Evolutionary conservation across 1,140 invertebrate genomes (phyloP), one percentile per base, ranked within the genome.

Genomic region (Diprion similis): DNA sequence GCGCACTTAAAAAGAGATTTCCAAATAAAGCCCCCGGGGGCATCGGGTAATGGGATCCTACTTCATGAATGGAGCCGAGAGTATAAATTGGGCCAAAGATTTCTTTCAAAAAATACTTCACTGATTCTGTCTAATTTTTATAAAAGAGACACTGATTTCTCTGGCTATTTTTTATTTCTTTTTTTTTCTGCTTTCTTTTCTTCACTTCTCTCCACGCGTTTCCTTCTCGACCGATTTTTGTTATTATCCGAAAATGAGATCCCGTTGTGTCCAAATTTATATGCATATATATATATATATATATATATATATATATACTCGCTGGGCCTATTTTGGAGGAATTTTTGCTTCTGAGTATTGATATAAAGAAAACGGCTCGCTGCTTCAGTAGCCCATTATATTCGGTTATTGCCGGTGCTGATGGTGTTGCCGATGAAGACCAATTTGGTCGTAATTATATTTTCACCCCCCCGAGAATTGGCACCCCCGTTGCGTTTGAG

Each of bases 91-190:
- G 66, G 13, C 65, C 66, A 46, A 37, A 6, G 51, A 59, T 59
- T 59, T 59, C 51, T 71, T 51, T 13, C 37, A 46, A 71, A 71
- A 71, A 46, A 66, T 66, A 17, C 51, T 17, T 71, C 70, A 59
- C 46, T 72, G 13, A 72, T 46, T 66, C 45, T 46, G 17, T 46
- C 45, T 66, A 59, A 72, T 45, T 72, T 72, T 46, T 46, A 24
- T 71, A 15, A 51, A 37, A 71, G 18, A 64, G 13, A 59, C 51
- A 17, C 69, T 48, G 24, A 3, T 10, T 19, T 24, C 9, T 37
- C 18, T 15, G 15, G 15, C 3, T 37, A 19, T 68, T 68, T 37
- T 37, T 71, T 48, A 11, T 11, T 59, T 71, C 47, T 10, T 8
- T n/a, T 18, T 51, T 71, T n/a, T 19, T 70, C 45, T 18, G 37